These are phyloP conservation scores for Oreonectes daqikongensis DNA, from an alignment of 2,797 vertebrate species.

Conservation along the genomic window DNA sequence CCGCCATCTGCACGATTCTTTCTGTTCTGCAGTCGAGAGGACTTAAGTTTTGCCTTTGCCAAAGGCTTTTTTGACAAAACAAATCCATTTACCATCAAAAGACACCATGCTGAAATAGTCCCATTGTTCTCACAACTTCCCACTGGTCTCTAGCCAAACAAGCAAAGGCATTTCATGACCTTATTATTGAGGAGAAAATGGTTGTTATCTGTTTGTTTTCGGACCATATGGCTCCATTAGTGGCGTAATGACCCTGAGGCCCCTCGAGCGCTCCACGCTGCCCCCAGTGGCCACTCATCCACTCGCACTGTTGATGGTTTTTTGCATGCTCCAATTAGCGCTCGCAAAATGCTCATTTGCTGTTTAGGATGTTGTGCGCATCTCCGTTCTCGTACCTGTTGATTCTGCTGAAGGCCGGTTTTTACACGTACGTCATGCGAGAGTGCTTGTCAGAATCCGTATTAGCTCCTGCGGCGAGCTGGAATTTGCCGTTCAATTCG, in stretches of 20 bases:
- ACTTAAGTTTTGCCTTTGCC: slow-evolving; percentile 60
- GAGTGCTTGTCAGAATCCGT: slow-evolving; percentile 5
- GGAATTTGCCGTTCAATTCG: background rate
- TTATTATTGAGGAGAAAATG: slow-evolving; percentile 69
- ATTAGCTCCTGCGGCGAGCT: slow-evolving; percentile 7
- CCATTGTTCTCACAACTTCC: slow-evolving; percentile 55
- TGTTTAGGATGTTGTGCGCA: slow-evolving; percentile 39
- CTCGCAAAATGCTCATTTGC: slow-evolving; percentile 52
- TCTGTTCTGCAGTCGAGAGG: slow-evolving; percentile 42
- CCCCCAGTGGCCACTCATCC: slow-evolving; percentile 60
- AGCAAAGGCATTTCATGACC: slow-evolving; percentile 70
- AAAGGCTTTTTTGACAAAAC: slow-evolving; percentile 54
- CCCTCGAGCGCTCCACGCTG: slow-evolving; percentile 66
- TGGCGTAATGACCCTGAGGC: slow-evolving; percentile 77
- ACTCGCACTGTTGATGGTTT: slow-evolving; percentile 53
- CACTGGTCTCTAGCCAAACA: slow-evolving; percentile 57
- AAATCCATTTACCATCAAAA: slow-evolving; percentile 57
- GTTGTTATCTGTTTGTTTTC: slow-evolving; percentile 79
- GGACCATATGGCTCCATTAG: slow-evolving; percentile 84
- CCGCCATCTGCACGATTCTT: slow-evolving; percentile 46
- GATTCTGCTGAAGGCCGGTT: slow-evolving; percentile 18
- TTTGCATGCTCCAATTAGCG: slow-evolving; percentile 60
- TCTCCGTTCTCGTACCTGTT: slow-evolving; percentile 47
- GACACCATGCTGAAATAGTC: slow-evolving; percentile 57
- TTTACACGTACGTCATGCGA: slow-evolving; percentile 9